Conservation (phyloP, 1,140 invertebrate genomes). For the Heliconius himera region DNA sequence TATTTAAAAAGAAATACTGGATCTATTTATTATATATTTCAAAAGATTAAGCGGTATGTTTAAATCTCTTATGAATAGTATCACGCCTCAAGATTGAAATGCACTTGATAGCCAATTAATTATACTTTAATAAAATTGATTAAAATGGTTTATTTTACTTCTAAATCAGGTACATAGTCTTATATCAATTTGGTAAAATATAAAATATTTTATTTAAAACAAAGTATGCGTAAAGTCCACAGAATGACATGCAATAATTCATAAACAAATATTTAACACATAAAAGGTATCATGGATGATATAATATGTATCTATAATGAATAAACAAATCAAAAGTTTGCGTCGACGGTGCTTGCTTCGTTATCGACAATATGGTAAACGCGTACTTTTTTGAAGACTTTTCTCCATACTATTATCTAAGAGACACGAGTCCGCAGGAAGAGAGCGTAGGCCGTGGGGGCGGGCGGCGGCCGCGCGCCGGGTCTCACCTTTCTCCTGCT, state of each 20-base stretch:
- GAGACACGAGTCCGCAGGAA: background rate
- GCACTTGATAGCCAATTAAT: too few species aligned
- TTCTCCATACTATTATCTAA: background rate
- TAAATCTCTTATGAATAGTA: too few species aligned
- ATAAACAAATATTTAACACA: background rate
- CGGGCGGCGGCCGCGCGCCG: conserved; percentile 68
- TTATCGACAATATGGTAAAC: conserved; percentile 60
- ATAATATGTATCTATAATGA: conserved; percentile 17
- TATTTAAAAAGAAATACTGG: background rate
- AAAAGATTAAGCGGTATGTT: too few species aligned
- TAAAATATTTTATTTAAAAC: background rate
- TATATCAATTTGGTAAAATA: too few species aligned
- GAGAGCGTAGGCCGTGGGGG: conserved; percentile 39
- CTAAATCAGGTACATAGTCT: too few species aligned
- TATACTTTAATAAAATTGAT: too few species aligned
- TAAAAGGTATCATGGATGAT: background rate
- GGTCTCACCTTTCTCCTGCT: conserved; percentile 96
- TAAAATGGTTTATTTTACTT: too few species aligned
- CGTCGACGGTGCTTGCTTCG: conserved; percentile 41
- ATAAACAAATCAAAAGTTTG: conserved; percentile 22
- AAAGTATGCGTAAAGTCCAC: background rate
- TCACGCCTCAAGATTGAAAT: too few species aligned
- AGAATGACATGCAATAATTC: background rate
- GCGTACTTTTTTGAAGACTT: background rate
- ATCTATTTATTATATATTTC: background rate